These are phyloP conservation scores for Mionectes olivaceus DNA, from an alignment of 2,797 vertebrate genomes.

Conservation along the genomic window DNA sequence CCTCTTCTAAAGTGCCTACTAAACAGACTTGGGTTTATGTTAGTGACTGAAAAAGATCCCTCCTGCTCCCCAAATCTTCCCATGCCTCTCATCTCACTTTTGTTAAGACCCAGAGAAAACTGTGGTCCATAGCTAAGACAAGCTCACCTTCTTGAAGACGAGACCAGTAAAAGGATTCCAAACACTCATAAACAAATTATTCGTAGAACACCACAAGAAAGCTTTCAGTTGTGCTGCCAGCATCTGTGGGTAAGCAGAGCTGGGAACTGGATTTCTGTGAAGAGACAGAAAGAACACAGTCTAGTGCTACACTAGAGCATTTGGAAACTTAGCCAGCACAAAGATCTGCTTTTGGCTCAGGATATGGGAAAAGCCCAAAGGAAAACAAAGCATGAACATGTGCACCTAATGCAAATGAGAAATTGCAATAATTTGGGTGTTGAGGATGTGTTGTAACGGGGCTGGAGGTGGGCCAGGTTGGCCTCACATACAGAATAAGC, in stretches of 20 bases:
- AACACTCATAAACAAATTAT: background rate
- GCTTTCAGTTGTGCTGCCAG: background rate
- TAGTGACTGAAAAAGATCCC: background rate
- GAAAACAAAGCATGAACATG: background rate
- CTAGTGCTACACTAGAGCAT: background rate
- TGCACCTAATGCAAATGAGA: background rate
- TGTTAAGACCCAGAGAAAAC: background rate
- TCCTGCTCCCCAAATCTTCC: background rate
- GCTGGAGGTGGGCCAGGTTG: background rate
- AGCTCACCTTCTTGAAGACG: background rate
- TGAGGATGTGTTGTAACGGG: background rate
- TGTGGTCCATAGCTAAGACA: background rate
- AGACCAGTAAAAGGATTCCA: background rate
- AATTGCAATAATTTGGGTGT: background rate
- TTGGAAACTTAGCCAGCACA: background rate
- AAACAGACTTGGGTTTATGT: background rate
- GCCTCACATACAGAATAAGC: background rate
- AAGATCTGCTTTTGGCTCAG: background rate
- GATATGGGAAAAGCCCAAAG: background rate
- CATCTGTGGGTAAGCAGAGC: background rate
- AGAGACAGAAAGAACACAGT: background rate
- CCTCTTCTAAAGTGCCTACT: background rate
- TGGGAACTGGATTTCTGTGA: background rate
- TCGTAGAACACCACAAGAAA: background rate
- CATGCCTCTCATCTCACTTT: background rate